Percentiles rank a stretch among this genome's conserved stretches.
These are phyloP conservation scores for Felis chaus DNA, from an alignment of 2,113 vertebrate species.

Conservation along the genomic window DNA sequence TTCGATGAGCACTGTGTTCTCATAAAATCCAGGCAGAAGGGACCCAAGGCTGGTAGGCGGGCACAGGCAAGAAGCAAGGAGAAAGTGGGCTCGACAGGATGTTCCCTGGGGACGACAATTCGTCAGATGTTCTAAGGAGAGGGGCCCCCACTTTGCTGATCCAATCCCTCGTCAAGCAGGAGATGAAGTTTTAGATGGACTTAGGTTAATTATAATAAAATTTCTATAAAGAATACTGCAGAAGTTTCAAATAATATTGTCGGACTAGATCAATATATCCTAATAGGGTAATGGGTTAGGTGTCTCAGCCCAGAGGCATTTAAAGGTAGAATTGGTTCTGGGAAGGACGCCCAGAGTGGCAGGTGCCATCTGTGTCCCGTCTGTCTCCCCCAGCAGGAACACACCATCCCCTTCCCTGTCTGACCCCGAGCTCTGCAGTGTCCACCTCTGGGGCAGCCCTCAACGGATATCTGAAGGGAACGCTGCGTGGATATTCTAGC, in stretches of 20 bases:
- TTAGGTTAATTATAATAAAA: not conserved
- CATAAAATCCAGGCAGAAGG: not conserved
- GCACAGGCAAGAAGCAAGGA: accelerated
- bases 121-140: not conserved
- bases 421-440: not conserved
- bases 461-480: not conserved
- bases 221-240: not conserved
- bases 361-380: not conserved
- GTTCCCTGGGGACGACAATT: not conserved
- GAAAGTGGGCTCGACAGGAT: too few relatives aligned
- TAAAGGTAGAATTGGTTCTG: not conserved
- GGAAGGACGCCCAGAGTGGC: accelerated
- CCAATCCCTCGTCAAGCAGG: not conserved
- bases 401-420: not conserved
- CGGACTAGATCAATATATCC: not conserved
- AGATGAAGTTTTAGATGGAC: not conserved
- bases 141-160: not conserved
- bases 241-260: not conserved
- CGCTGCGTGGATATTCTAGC: not conserved
- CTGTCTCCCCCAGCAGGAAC: not conserved
- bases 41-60: accelerated
- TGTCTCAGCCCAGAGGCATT: not conserved
- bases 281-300: not conserved
- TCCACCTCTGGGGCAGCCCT: not conserved
- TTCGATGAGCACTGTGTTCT: not conserved